Evolutionary conservation across 2,888 invertebrate species (phyloP), one percentile per base, ranked within the genome.

Genomic region (Dryobotodes eremita): DNA sequence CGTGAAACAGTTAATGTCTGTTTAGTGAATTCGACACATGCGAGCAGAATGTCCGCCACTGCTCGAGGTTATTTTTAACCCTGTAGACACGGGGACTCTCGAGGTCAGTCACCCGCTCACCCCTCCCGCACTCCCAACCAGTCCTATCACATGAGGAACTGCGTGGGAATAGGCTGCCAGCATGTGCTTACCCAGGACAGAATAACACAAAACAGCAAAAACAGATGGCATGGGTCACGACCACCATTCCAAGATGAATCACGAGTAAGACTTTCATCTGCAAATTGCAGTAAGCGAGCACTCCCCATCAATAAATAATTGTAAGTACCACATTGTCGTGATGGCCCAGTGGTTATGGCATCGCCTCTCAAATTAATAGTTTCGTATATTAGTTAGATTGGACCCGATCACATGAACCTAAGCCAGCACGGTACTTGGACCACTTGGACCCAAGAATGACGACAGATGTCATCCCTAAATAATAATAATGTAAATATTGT

Each of bases 1-100:
- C 96, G 92, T 97, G 97, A 97, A 96, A 96, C 95, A 95, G 94
- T 95, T 96, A 95, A 95, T 94, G 94, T 93, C 95, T 96, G 95
- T 96, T 96, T 95, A 95, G 95, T 96, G 94, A 96, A 96, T 96
- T 96, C 96, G 95, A 96, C 97, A 96, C 95, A 97, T 96, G 96
- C 94, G 94, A 96, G 93, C 96, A 96, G 96, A 96, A 96, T 95
- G 96, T 93, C 94, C 95, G 95, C 92, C 93, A 93, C 92, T 94
- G 94, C 94, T 94, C 92, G 92, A 93, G 93, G 95, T 96, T 96
- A 96, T 96, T 96, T 97, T 97, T 96, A 96, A 96, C 96, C 96
- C 95, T 94, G 95, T 94, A 89, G 93, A 93, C 95, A 94, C 94
- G 93, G 95, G 97, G 96, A 96, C 97, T 93, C 95, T 94, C 94